Conservation (phyloP, 2,113 vertebrate species). For the Ibidorhyncha struthersii region DNA sequence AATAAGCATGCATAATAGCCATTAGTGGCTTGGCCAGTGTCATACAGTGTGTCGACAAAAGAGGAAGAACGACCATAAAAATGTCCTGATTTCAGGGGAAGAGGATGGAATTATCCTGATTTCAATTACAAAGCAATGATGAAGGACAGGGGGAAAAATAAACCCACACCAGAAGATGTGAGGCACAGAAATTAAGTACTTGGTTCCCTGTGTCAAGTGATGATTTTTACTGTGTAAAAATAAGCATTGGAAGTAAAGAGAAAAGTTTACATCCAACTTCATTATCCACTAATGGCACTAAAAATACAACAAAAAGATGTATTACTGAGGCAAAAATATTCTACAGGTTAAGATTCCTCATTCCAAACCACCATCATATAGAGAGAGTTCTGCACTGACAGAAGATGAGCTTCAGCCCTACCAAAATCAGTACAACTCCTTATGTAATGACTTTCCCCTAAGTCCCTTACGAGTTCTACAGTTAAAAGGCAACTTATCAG, state of each 20-base stretch:
- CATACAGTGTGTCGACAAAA: background rate
- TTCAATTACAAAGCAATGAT: background rate
- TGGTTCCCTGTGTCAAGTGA: background rate
- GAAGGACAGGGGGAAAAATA: background rate
- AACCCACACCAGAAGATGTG: background rate
- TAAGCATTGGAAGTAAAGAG: background rate
- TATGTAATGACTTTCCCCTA: background rate
- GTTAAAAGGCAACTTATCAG: background rate
- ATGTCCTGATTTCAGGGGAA: background rate
- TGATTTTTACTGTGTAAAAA: background rate
- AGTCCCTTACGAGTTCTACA: background rate
- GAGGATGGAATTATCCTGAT: background rate
- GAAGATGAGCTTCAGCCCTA: background rate
- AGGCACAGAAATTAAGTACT: background rate
- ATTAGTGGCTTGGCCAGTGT: background rate
- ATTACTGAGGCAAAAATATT: background rate
- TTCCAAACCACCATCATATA: background rate
- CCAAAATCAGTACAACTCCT: background rate
- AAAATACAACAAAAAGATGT: background rate
- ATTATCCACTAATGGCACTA: background rate
- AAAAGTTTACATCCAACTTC: background rate
- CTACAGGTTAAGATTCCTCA: background rate
- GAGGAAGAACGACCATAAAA: background rate
- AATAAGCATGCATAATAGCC: fast-evolving
- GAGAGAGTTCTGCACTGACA: background rate